Evolutionary conservation across 2,888 invertebrate genomes (phyloP), one percentile per base, ranked within the genome.

Genomic region (Himalopsyche tibetana): DNA sequence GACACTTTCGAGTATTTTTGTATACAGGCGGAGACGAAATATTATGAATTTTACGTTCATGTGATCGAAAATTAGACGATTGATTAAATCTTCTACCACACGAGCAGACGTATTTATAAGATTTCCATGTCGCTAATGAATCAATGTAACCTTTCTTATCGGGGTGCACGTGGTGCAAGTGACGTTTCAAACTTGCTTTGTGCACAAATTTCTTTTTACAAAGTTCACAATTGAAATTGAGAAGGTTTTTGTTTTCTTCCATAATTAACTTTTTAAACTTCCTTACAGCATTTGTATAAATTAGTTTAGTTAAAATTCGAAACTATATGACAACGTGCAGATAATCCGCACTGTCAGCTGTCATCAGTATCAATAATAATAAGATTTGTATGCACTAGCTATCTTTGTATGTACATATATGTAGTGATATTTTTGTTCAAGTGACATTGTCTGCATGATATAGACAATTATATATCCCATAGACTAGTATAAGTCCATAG

Each of bases 41-140:
- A 28, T 63, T 63, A 28, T 63, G 63, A 63, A 63, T 63, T 19
- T 63, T 63, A 12, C 63, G 63, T 63, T 63, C 63, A 8, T 63
- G 63, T 9, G 63, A 63, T 28, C 63, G 63, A 19, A 63, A 63
- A 63, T 63, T 63, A 63, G 28, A 19, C 1, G 28, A 28, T 63
- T 63, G 63, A 63, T 63, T 63, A 19, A 63, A 63, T 63, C 63
- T 63, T 28, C 19, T n/a, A 63, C 63, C 63, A 28, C 63, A 63
- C 8, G n/a, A 4, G 11, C 63, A 63, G 9, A 63, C 63, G 28
- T 19, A 63, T 63, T 63, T 63, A 63, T 63, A 63, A 63, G 63
- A 9, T 28, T 63, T 63, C 63, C 63, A 63, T 4, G 63, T 28
- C 8, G 63, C 63, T 63, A 63, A 63, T 2, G 63, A 63, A 63